Evolutionary conservation across 1,140 invertebrate species (phyloP), one percentile per base, ranked within the genome.

Genomic region (Spodoptera frugiperda): DNA sequence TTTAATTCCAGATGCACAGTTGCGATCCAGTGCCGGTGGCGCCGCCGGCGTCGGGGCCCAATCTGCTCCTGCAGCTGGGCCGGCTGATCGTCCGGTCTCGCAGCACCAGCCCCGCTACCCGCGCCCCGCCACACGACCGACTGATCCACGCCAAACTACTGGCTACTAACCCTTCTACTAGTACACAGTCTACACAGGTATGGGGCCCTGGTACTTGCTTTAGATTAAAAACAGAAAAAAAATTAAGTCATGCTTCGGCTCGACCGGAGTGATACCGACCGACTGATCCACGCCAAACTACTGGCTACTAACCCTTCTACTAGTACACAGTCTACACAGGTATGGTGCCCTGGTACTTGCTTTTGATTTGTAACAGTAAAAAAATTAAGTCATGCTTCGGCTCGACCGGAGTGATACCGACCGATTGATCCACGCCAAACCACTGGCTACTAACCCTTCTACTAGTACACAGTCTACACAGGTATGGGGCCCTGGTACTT

Each of bases 1-100:
- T n/a, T n/a, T n/a, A n/a, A 61, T 76, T 78, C 10, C 90, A 94
- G 93, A 94, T 94, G 93, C 93, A 94, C 87, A 94, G 92, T 86
- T 90, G 89, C 80, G 93, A 92, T 82, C 79, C 85, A 54, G 76
- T 81, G 72, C 80, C 87, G 74, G 82, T 84, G 72, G 81, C 84
- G 57, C 80, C 84, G 33, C 84, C 87, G 73, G 87, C 85, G 49
- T 82, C 86, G 53, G 93, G 90, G 19, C 87, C 89, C 44, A 85
- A 81, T 39, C 86, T 94, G 68, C 88, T 94, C 46, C 82, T 89
- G 57, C 89, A 93, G 85, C 85, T 94, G 61, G 93, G 93, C 68
- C 84, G 89, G n/a, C 89, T 94, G 55, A 93, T 94, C 57, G 89
- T 94, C 76, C 84, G 91, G 71, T 84, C 90, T 15, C 81, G 92